phyloP scores from a whole-genome alignment of 2,888 invertebrate species.

The Drosophila peninsularis region DNA sequence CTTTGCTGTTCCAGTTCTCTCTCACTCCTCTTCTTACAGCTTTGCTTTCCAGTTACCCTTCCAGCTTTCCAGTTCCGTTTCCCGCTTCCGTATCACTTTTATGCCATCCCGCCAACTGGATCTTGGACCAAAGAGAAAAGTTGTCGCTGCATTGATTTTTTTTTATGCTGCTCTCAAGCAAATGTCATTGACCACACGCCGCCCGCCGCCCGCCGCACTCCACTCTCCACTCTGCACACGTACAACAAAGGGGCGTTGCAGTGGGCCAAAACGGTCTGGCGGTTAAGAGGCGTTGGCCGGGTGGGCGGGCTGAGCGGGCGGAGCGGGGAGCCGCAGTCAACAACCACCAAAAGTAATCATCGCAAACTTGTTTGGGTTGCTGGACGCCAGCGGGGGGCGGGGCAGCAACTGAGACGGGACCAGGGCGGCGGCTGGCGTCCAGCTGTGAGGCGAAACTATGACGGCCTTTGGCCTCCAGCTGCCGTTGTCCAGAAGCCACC shows the following conservation, averaged over 20 bases:
- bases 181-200: slow-evolving; percentile 73
- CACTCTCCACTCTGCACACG: slow-evolving; percentile 32
- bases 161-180: slow-evolving; percentile 35
- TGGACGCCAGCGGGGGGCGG: too few species aligned
- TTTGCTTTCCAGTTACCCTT: not conserved
- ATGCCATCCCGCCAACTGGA: not conserved
- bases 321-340: slow-evolving; percentile 45
- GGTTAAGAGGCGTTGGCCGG: not conserved
- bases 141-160: slow-evolving; percentile 61
- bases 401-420: not conserved
- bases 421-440: slow-evolving; percentile 29
- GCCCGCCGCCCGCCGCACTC: slow-evolving; percentile 14
- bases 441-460: slow-evolving; percentile 56
- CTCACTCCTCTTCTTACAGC: not conserved
- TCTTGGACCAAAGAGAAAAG: slow-evolving; percentile 21
- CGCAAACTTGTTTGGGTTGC: slow-evolving; percentile 54
- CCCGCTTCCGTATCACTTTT: not conserved
- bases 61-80: not conserved
- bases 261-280: slow-evolving; percentile 10
- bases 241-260: slow-evolving; percentile 76
- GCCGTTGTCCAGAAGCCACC: slow-evolving; percentile 32
- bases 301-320: not conserved
- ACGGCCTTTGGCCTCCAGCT: slow-evolving; percentile 54
- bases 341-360: slow-evolving; percentile 77
- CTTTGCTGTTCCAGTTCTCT: not conserved